These are phyloP conservation scores for Bombus confusus DNA, from an alignment of 1,140 invertebrate genomes.

Conservation along the genomic window DNA sequence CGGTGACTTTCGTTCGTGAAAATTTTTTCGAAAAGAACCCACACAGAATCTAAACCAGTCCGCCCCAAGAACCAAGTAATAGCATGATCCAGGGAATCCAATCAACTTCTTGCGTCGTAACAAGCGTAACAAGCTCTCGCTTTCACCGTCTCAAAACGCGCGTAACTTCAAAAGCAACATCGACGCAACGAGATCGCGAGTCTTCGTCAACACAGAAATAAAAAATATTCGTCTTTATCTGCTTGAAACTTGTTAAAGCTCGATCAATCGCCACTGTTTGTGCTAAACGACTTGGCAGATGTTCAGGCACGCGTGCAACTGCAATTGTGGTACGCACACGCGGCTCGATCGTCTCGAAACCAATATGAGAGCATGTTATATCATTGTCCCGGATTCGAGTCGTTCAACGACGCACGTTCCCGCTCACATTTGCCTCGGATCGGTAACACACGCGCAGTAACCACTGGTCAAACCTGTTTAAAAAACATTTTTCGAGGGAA, in stretches of 20 bases:
- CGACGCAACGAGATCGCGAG: not conserved
- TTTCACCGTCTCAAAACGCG: not conserved
- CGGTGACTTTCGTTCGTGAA: no score
- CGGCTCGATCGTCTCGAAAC: not conserved
- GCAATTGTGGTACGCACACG: not conserved
- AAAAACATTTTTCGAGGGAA: conserved; percentile 50
- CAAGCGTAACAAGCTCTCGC: no score
- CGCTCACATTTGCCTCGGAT: conserved; percentile 11
- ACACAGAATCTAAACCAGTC: no score
- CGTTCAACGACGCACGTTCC: conserved; percentile 19
- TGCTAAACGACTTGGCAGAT: conserved; percentile 20
- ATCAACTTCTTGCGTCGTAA: no score
- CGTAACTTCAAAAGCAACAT: not conserved
- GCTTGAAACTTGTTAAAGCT: not conserved
- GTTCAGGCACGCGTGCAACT: conserved; percentile 19
- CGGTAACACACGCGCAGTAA: conserved; percentile 14
- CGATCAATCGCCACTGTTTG: not conserved
- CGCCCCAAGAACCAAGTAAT: no score
- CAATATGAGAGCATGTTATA: conserved; percentile 39
- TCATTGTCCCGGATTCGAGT: conserved; percentile 57
- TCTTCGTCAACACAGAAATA: not conserved
- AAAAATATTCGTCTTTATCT: not conserved
- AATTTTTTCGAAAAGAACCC: no score
- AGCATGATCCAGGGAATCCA: no score
- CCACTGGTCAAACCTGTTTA: conserved; percentile 59